A percentile compares a stretch with the other conserved stretches of the same genome.
Conservation (phyloP, 2,888 invertebrate species). For the Cosmia pyralina region DNA sequence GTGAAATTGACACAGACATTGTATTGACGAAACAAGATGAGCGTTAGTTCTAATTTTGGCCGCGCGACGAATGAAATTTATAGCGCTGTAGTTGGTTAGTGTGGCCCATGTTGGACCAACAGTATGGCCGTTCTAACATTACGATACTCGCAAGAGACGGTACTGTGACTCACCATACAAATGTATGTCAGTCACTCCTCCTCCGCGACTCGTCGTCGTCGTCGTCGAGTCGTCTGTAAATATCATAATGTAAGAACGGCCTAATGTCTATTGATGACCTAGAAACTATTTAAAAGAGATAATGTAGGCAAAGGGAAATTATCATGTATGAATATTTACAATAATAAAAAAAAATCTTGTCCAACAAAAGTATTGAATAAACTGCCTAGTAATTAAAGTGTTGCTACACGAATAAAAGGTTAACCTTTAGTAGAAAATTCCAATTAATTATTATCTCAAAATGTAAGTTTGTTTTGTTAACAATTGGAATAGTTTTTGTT, state of each 20-base stretch:
- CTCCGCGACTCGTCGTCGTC: no score
- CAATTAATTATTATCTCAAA: slow-evolving; percentile 31
- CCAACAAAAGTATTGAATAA: slow-evolving; percentile 28
- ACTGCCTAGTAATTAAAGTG: slow-evolving; percentile 21
- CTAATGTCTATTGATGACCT: slow-evolving; percentile 21
- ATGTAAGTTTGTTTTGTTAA: slow-evolving; percentile 45
- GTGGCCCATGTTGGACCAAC: not conserved
- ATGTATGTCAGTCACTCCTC: no score
- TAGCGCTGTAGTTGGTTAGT: not conserved
- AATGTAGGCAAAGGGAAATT: slow-evolving; percentile 1
- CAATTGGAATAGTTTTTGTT: slow-evolving; percentile 52
- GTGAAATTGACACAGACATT: not conserved
- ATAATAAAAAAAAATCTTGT: slow-evolving; percentile 4
- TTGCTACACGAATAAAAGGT: slow-evolving; percentile 43
- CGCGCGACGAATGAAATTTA: not conserved
- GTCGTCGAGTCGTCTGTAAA: no score
- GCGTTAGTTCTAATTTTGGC: not conserved
- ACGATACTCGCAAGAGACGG: no score
- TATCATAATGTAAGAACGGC: no score
- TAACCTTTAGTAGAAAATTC: slow-evolving; percentile 47
- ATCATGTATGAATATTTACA: slow-evolving; percentile 17
- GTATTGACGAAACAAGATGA: not conserved
- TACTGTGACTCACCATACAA: no score
- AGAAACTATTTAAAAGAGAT: not conserved
- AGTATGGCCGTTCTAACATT: no score